Conservation (phyloP, 2,888 invertebrate species). For the Ferrisia virgata region DNA sequence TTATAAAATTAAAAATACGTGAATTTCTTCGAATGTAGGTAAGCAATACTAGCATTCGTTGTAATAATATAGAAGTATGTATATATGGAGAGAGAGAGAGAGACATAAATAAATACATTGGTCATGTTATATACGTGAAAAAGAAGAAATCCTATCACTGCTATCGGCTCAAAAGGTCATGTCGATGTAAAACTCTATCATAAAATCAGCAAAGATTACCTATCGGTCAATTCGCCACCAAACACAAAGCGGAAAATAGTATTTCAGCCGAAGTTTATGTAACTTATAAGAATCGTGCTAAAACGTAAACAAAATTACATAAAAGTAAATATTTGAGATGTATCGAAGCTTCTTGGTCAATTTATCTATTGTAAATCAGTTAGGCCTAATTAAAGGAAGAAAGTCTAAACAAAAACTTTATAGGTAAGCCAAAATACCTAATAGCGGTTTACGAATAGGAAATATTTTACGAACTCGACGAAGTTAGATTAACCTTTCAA, state of each 20-base stretch:
- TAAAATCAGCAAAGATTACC: background rate
- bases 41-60: too few species aligned
- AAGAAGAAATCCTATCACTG: too few species aligned
- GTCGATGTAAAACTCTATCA: background rate
- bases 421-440: background rate
- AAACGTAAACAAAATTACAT: slow-evolving; percentile 1
- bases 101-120: too few species aligned
- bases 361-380: background rate
- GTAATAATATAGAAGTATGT: too few species aligned
- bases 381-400: slow-evolving; percentile 17
- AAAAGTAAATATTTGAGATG: background rate
- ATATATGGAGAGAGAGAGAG: too few species aligned
- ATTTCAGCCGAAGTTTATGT: background rate
- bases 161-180: too few species aligned
- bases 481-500: background rate
- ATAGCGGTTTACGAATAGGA: background rate
- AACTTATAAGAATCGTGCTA: background rate
- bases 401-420: background rate
- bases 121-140: too few species aligned
- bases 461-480: background rate
- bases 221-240: background rate
- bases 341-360: background rate
- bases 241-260: background rate
- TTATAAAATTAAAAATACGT: too few species aligned
- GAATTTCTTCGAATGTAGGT: too few species aligned